These are phyloP conservation scores for Penaeus vannamei DNA, from an alignment of 1,140 invertebrate genomes.

Conservation along the genomic window DNA sequence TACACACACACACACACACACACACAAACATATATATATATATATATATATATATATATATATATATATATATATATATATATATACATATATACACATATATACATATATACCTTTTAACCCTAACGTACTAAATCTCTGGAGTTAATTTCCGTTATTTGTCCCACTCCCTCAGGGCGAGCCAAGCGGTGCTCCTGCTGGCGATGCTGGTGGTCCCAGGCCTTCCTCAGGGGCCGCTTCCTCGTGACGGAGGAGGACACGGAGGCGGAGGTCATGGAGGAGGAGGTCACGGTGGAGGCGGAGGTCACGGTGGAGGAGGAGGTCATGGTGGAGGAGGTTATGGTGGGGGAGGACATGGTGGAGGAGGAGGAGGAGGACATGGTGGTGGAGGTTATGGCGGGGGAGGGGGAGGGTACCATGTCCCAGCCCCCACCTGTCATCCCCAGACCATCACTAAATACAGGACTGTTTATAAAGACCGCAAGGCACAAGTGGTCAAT, in stretches of 20 bases:
- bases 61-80: too few species aligned
- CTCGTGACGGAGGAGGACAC: constrained; percentile 34
- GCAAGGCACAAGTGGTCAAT: constrained; percentile 65
- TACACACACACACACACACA: too few species aligned
- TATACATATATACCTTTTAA: too few species aligned
- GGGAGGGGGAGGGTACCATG: constrained; percentile 14
- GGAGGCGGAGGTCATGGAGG: constrained; percentile 13
- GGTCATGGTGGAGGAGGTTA: background rate
- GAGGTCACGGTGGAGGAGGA: constrained; percentile 30
- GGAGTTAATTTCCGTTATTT: background rate
- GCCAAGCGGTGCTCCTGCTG: constrained; percentile 8
- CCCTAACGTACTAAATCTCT: background rate
- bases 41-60: too few species aligned
- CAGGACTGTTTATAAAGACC: constrained; percentile 65
- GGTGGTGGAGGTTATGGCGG: constrained; percentile 19
- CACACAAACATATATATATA: too few species aligned
- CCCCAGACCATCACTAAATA: constrained; percentile 68
- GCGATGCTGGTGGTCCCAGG: constrained; percentile 18
- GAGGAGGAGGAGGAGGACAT: background rate
- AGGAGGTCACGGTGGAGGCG: background rate
- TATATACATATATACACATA: too few species aligned
- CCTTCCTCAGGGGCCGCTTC: constrained; percentile 42
- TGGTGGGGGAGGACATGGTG: background rate
- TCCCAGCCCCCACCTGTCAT: constrained; percentile 50
- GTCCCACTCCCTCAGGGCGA: constrained; percentile 22